These are phyloP conservation scores for Benitochromis conjunctus DNA, from an alignment of 2,113 vertebrate genomes.

Conservation along the genomic window DNA sequence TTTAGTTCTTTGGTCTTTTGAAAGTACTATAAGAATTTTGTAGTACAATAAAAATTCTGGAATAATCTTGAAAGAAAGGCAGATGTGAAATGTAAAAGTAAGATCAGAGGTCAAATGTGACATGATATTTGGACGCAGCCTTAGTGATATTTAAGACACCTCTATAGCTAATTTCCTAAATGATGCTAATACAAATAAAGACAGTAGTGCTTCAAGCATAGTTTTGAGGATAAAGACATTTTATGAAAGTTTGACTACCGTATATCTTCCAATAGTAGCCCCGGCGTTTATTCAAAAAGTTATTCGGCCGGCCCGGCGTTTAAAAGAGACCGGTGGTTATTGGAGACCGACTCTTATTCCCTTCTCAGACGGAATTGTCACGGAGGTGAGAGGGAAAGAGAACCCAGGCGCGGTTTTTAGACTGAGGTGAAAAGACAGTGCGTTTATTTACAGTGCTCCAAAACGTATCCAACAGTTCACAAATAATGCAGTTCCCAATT, in stretches of 20 bases:
- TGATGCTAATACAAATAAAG: background rate
- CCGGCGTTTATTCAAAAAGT: too few relatives aligned
- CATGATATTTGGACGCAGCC: background rate
- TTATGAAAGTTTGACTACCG: background rate
- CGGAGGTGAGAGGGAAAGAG: too few relatives aligned
- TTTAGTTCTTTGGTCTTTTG: background rate
- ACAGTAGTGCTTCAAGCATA: background rate
- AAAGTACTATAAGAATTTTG: background rate
- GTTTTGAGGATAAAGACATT: background rate
- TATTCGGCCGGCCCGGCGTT: too few relatives aligned
- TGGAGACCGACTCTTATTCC: too few relatives aligned
- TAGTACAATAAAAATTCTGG: background rate
- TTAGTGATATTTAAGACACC: background rate
- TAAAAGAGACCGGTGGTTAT: too few relatives aligned
- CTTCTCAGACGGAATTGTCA: too few relatives aligned
- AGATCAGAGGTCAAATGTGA: background rate
- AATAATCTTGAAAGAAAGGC: background rate
- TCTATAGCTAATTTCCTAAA: background rate
- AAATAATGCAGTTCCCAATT: too few relatives aligned
- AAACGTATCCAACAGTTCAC: too few relatives aligned
- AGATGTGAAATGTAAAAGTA: background rate
- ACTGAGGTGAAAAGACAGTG: too few relatives aligned
- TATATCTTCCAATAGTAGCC: too few relatives aligned
- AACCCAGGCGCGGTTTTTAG: too few relatives aligned
- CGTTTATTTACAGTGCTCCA: too few relatives aligned